Conservation (phyloP, 2,888 invertebrate species). For the Luperina testacea region DNA sequence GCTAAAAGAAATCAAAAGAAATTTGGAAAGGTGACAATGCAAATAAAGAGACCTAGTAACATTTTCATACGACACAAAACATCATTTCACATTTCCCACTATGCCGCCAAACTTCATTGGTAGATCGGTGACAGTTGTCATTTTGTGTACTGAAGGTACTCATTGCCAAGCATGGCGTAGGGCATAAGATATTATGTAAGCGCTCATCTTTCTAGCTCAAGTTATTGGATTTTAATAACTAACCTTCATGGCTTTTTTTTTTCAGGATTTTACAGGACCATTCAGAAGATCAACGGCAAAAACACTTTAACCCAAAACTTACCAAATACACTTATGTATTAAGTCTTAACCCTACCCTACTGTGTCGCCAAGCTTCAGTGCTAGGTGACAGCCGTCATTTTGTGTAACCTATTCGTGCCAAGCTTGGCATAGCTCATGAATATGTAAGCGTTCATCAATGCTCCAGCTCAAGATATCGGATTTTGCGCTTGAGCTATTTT, state of each 20-base stretch:
- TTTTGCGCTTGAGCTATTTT: slow-evolving; percentile 83
- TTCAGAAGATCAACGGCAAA: neutral
- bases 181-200: slow-evolving; percentile 86
- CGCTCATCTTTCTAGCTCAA: slow-evolving; percentile 83
- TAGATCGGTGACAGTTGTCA: slow-evolving; percentile 80
- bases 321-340: neutral
- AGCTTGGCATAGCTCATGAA: slow-evolving; percentile 79
- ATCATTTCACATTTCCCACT: slow-evolving; percentile 20
- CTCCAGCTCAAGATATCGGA: slow-evolving; percentile 86
- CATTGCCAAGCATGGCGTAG: slow-evolving; percentile 65
- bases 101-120: slow-evolving; percentile 58
- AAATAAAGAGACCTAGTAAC: neutral
- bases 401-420: slow-evolving; percentile 69
- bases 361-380: slow-evolving; percentile 59
- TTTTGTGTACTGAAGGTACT: slow-evolving; percentile 74
- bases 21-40: neutral
- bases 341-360: slow-evolving; percentile 16
- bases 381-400: slow-evolving; percentile 81
- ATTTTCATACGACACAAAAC: neutral
- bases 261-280: too few relatives aligned
- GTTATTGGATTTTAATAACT: slow-evolving; percentile 39
- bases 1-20: neutral
- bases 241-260: too few relatives aligned
- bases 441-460: slow-evolving; percentile 87
- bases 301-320: neutral